Percentiles rank a stretch among this genome's conserved stretches.
Evolutionary conservation across 2,888 invertebrate species (phyloP).

Genomic region (Gisinianus flammeolus): DNA sequence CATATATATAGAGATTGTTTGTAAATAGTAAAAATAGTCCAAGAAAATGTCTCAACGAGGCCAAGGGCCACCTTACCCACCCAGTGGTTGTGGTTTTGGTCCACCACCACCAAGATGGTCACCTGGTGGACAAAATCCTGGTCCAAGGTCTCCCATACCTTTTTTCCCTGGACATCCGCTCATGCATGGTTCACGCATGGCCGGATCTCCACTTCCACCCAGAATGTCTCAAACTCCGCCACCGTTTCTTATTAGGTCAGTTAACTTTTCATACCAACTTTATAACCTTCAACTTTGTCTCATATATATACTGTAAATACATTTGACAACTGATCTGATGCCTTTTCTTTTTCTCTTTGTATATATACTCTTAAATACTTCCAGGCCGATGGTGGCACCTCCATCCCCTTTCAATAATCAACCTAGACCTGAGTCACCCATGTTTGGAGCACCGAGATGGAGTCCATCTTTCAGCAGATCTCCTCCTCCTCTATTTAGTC

Average conservation of each 20-base stretch:
- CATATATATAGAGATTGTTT: no score
- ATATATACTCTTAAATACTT: not conserved
- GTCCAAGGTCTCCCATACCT: constrained; percentile 27
- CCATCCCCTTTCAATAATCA: not conserved
- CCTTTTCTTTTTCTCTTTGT: no score
- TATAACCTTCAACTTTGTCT: no score
- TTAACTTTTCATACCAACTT: no score
- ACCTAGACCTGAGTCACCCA: constrained; percentile 35
- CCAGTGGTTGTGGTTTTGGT: not conserved
- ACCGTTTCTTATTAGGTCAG: constrained; percentile 35
- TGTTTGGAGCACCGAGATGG: constrained; percentile 33
- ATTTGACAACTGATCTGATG: no score
- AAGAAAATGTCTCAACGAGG: not conserved
- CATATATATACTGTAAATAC: no score
- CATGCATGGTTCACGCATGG: constrained; percentile 13
- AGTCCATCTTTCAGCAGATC: constrained; percentile 34
- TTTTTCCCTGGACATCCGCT: constrained; percentile 19
- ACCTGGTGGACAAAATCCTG: not conserved
- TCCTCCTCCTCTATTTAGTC: constrained; percentile 17
- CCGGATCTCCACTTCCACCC: constrained; percentile 34
- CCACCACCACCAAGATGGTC: not conserved
- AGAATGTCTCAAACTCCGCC: constrained; percentile 37
- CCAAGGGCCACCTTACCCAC: not conserved
- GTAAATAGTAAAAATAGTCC: no score
- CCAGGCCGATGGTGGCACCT: constrained; percentile 32